Base-by-base conservation (phyloP, 2,113 vertebrate species). In the Myxocyprinus asiaticus region DNA sequence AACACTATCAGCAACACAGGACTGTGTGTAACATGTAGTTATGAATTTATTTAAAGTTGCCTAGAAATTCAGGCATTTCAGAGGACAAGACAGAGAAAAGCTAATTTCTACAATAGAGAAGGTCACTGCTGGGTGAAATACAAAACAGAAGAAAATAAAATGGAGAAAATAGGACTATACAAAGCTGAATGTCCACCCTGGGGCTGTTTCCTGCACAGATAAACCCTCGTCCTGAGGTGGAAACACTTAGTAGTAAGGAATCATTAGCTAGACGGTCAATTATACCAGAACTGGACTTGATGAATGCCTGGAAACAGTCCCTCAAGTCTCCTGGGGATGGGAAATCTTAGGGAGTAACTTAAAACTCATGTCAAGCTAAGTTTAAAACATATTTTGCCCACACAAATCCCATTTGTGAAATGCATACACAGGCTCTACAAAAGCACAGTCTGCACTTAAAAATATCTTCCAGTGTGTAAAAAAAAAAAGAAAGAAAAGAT, bases 401-500 rank as follows among this genome's bases (percentile, higher is more conserved):
- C 67, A 42, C 58, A 61, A 65, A 45, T 6, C 66, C 56, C 15
- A 15, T 22, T 63, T 53, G 74, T 51, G 65, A 73, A 83, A 81
- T 45, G 76, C 63, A 62, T 61, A 76, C 45, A 48, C 63, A 67
- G 55, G 15, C 67, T 56, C 68, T 63, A 83, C 73, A 7, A 51
- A 70, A 59, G 78, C 17, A 33, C 11, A 53, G 22, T 33, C 22
- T 33, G 22, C 22, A 65, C 63, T 82, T 83, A 81, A 84, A 84
- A 86, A 80, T 85, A 81, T 70, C 62, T 79, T 82, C 85, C 81
- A 83, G 76, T 75, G 45, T 77, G 55, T 79, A 48, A 82, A 78
- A 71, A 76, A 22, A 56, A 4, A 65, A 15, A 53, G 59, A 59
- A 3, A 55, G 55, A 2, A 17, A 17, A 63, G 45, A 75, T 2